Base-by-base conservation (phyloP, 2,888 invertebrate species). In the Smittia aterrima region DNA sequence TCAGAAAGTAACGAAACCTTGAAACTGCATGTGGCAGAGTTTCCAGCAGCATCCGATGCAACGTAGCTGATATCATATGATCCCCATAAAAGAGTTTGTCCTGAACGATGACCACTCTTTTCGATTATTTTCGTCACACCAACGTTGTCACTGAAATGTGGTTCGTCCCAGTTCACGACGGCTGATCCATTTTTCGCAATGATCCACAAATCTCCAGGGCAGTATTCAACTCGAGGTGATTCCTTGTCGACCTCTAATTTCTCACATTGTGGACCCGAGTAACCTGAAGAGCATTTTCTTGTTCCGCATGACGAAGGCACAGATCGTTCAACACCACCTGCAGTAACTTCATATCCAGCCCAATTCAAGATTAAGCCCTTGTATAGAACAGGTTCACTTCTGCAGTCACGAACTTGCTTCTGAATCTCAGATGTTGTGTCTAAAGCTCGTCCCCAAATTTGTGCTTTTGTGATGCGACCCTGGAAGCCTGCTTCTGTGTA, bases 201-300 rank as follows among this genome's bases (percentile, higher is more conserved):
- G 1, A 96, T 92, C 94, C 96, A 96, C 71, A 96, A 85, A 82
- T 96, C 96, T 13, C 95, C 94, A 4, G 96, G 96, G 78, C 97
- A 96, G 79, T 94, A 91, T 76, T 94, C 93, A 0, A 94, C 91
- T 78, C 89, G 88, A 6, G 96, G 96, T 77, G 95, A 88, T 77
- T 91, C 87, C 80, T 95, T 95, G 81, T 95, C 95, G 13, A 91
- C 89, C 80, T 91, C 89, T 75, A 95, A 82, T 78, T 92, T 92
- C 78, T 92, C 90, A 80, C 96, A 97, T 82, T 93, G 92, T 53
- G 87, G 81, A 74, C 96, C 96, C 4, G 90, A 87, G 80, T 93
- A 95, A 62, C 95, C 96, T 68, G 92, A 90, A 1, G 93, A 91
- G 79, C 97, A 97, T 74, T 91, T 89, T 78, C 93, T 86, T 80